Evolutionary conservation across 2,113 vertebrate genomes (phyloP).

Genomic region (Acrocephalus arundinaceus): DNA sequence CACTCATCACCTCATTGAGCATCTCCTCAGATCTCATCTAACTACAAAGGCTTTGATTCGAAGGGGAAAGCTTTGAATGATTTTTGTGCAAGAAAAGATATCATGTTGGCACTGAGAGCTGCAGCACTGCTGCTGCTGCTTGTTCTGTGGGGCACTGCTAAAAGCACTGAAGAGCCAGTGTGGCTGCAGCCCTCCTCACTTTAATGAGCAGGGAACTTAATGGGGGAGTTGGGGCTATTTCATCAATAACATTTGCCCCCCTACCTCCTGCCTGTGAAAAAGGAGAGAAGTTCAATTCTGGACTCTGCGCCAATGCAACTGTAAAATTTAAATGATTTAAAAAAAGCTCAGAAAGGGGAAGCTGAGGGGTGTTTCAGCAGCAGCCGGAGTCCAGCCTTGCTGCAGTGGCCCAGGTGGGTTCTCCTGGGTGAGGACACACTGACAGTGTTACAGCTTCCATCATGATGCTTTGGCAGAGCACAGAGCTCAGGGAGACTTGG

Average conservation of each 20-base stretch:
- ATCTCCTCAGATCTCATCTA: not conserved
- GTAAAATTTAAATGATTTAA: not conserved
- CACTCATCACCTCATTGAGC: not conserved
- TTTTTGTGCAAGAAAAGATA: not conserved
- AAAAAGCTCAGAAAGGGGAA: not conserved
- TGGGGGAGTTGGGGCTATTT: not conserved
- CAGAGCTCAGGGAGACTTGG: not conserved
- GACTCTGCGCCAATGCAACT: not conserved
- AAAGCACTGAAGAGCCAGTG: not conserved
- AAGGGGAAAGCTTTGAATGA: not conserved
- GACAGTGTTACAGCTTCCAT: not conserved
- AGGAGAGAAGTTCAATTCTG: not conserved
- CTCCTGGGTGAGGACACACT: fast-evolving
- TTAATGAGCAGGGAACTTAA: not conserved
- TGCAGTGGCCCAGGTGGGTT: not conserved
- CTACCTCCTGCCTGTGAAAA: not conserved
- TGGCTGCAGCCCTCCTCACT: not conserved
- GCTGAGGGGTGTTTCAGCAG: not conserved
- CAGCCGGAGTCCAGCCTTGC: not conserved
- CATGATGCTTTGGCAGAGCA: not conserved
- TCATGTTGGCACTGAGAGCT: not conserved
- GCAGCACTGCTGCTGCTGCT: not conserved
- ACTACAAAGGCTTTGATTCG: not conserved
- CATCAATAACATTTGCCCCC: not conserved
- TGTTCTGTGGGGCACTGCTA: not conserved